A percentile compares a stretch with the other conserved stretches of the same genome.
Evolutionary conservation across 2,888 invertebrate species (phyloP).

Genomic region (Barypeithes pellucidus): DNA sequence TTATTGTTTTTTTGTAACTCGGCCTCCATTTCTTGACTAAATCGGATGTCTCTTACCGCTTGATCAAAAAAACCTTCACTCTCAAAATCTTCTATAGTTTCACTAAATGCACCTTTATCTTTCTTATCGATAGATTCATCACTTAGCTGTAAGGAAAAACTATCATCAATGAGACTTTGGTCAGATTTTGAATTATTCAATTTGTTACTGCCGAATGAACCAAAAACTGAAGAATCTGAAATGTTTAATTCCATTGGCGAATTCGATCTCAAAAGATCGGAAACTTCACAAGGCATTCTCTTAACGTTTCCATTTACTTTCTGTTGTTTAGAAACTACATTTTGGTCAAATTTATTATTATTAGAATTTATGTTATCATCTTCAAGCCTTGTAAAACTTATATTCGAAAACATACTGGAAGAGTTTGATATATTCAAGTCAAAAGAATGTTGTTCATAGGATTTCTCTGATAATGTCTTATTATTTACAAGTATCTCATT

Average conservation of each 20-base stretch:
- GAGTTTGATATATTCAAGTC: conserved; percentile 37
- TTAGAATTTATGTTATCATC: conserved; percentile 31
- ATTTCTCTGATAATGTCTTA: neutral
- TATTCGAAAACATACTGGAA: conserved; percentile 47
- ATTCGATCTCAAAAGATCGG: conserved; percentile 12
- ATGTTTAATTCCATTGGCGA: conserved; percentile 50
- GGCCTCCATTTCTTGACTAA: conserved; percentile 26
- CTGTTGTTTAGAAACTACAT: conserved; percentile 12
- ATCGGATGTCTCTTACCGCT: conserved; percentile 17
- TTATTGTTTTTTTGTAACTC: conserved; percentile 4
- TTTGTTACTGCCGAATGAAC: conserved; percentile 27
- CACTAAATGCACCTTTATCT: conserved; percentile 1
- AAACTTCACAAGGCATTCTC: conserved; percentile 24
- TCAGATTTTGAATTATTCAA: conserved; percentile 49
- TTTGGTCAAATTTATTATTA: conserved; percentile 7
- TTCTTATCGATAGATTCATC: conserved; percentile 40
- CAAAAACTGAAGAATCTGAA: conserved; percentile 47
- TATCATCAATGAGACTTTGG: conserved; percentile 64
- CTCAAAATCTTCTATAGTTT: conserved; percentile 39
- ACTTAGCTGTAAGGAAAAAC: conserved; percentile 58
- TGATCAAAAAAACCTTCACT: conserved; percentile 28
- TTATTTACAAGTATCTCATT: neutral
- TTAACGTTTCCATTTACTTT: neutral
- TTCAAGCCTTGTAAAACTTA: conserved; percentile 53
- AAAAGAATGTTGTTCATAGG: conserved; percentile 13